Evolutionary conservation across 2,113 vertebrate genomes (phyloP).

Genomic region (Peromyscus polionotus): DNA sequence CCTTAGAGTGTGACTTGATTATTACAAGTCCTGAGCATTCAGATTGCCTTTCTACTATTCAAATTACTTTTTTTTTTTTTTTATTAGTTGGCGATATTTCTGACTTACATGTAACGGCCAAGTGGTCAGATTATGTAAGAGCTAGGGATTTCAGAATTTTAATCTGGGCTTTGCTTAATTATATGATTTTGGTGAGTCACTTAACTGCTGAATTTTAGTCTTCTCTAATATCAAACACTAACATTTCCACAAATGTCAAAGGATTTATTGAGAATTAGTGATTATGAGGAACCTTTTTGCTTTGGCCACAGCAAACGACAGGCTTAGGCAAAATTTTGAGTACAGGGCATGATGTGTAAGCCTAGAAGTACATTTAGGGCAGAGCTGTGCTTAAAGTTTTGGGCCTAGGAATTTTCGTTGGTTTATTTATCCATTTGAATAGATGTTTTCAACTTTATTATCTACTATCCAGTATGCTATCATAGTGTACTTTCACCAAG

Average conservation of each 20-base stretch:
- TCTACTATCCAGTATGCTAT: background rate
- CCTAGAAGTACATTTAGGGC: background rate
- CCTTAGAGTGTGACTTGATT: background rate
- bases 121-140: constrained; percentile 41
- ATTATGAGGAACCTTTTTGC: constrained; percentile 41
- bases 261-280: constrained; percentile 44
- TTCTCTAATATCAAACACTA: constrained; percentile 31
- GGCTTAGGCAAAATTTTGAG: background rate
- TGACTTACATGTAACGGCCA: background rate
- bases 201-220: constrained; percentile 59
- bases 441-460: constrained; percentile 15
- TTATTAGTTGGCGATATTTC: constrained; percentile 34
- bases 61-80: background rate
- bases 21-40: constrained; percentile 12
- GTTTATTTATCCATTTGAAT: constrained; percentile 31
- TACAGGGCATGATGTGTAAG: background rate
- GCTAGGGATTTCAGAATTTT: constrained; percentile 48
- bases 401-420: background rate
- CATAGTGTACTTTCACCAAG: background rate
- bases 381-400: constrained; percentile 16
- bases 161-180: constrained; percentile 63
- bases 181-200: constrained; percentile 43
- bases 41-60: constrained; percentile 33
- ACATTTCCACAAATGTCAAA: background rate
- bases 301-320: background rate